Evolutionary conservation across 2,797 vertebrate species (phyloP), one percentile per base, ranked within the genome.

Genomic region (Danio kyathit): DNA sequence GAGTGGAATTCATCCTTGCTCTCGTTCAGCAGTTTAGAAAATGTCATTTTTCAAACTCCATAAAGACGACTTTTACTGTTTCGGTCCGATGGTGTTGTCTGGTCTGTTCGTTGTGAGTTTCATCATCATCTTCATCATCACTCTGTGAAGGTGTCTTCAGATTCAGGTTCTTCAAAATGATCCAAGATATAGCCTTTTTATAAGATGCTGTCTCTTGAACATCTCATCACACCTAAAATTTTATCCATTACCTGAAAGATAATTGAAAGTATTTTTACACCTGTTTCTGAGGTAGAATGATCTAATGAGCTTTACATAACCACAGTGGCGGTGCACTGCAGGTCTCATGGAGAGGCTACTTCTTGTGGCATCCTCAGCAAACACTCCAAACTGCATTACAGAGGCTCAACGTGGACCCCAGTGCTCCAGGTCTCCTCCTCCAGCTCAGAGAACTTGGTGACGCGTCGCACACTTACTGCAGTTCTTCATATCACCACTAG

Each of bases 41-140:
- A 93, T 93, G 95, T 95, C 98, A 99, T 99, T 93, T 29, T 95
- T 94, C 87, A 91, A 90, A 86, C 88, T 91, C 93, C 94, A 95
- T 95, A 90, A 90, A 94, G 91, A 91, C 76, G 91, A 92, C 66
- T 65, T 90, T 94, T 80, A 86, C 74, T 85, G 80, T 13, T 84
- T 84, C 85, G 87, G 90, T 85, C 82, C 83, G 65, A 16, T 29
- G 29, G 13, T 63, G 49, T 29, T 44, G 66, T 12, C 9, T 51
- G 57, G 40, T 52, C 29, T 13, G 10, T 13, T 56, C 38, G 44
- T 48, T 59, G 9, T 54, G 40, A 44, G 48, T 61, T 48, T 44
- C 40, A 57, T 38, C 41, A 3, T 60, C 44, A 29, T 40, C 67
- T 29, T 29, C 29, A 29, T 29, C 29, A 11, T 61, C 19, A 38